Evolutionary conservation across 2,797 vertebrate genomes (phyloP).

Genomic region (Delichon dasypus): DNA sequence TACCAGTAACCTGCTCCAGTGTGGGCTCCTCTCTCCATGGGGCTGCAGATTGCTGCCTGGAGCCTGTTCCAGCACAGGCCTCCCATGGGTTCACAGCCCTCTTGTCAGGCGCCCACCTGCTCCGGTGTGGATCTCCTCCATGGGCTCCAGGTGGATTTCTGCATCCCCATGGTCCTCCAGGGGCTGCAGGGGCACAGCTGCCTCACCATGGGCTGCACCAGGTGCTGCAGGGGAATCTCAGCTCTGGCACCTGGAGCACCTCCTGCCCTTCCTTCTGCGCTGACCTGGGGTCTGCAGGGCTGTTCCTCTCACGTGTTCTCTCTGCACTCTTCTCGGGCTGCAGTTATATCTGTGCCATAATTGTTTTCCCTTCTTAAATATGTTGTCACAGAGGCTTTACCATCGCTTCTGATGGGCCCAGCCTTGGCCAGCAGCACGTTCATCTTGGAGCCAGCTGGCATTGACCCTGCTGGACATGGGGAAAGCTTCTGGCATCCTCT

Average conservation of each 20-base stretch:
- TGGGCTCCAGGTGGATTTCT: not conserved
- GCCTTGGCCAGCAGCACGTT: not conserved
- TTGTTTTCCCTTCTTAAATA: not conserved
- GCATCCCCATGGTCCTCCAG: not conserved
- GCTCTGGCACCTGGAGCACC: not conserved
- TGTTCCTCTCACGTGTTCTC: not conserved
- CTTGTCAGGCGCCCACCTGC: not conserved
- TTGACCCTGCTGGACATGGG: not conserved
- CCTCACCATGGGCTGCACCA: not conserved
- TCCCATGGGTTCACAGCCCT: not conserved
- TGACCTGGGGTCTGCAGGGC: not conserved
- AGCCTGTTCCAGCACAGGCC: rapidly evolving
- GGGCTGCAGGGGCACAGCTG: not conserved
- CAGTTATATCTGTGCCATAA: not conserved
- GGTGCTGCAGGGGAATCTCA: not conserved
- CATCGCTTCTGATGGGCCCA: not conserved
- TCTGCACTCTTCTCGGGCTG: rapidly evolving
- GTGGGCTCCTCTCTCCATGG: not conserved
- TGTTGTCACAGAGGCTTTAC: not conserved
- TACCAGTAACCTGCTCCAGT: not conserved
- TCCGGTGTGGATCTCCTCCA: not conserved
- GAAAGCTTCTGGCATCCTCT: not conserved
- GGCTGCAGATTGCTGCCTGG: not conserved
- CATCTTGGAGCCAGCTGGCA: not conserved
- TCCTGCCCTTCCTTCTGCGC: not conserved